Evolutionary conservation across 2,797 vertebrate genomes (phyloP).

Genomic region (Cyclura pinguis): DNA sequence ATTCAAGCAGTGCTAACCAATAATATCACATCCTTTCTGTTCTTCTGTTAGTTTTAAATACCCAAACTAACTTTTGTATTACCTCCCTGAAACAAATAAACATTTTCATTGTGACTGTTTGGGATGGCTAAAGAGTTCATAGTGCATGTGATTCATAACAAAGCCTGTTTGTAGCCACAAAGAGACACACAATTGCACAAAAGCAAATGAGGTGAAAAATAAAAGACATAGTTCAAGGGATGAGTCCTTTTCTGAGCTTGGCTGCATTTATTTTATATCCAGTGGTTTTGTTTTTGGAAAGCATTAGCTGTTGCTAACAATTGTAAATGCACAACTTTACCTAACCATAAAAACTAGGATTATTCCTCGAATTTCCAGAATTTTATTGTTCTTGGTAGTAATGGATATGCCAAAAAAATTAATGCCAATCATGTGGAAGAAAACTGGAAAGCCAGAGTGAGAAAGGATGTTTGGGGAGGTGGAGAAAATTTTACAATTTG

Average conservation of each 20-base stretch:
- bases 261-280: not conserved
- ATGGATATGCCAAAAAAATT: not conserved
- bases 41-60: not conserved
- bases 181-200: not conserved
- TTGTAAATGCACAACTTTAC: constrained; percentile 18
- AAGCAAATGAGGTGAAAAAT: not conserved
- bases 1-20: not conserved
- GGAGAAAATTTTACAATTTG: not conserved
- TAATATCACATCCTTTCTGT: not conserved
- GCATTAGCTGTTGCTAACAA: not conserved
- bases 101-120: not conserved
- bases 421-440: not conserved
- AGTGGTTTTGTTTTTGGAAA: not conserved
- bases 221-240: not conserved
- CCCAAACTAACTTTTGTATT: not conserved
- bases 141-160: not conserved
- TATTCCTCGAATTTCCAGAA: constrained; percentile 1
- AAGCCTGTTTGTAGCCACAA: not conserved
- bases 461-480: not conserved
- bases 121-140: not conserved
- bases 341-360: not conserved
- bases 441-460: not conserved
- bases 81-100: not conserved
- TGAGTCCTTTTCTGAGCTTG: not conserved
- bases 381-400: constrained; percentile 2